Conservation (phyloP, 2,888 invertebrate species). For the Tachina grossa region DNA sequence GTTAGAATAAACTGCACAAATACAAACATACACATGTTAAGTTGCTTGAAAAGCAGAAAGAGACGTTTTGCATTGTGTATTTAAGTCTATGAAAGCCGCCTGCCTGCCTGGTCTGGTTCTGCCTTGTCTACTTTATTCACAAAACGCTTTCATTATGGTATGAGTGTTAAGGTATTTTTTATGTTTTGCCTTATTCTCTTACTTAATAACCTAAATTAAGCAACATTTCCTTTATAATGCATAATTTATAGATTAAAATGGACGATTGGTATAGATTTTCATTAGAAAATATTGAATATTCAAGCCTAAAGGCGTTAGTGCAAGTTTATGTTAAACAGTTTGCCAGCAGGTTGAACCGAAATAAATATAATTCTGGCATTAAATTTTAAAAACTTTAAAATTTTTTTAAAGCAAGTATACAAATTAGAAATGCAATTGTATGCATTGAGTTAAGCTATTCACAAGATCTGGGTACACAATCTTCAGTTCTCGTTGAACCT, state of each 20-base stretch:
- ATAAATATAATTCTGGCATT: neutral
- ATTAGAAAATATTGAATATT: slow-evolving; percentile 57
- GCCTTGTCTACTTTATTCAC: neutral
- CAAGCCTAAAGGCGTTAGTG: slow-evolving; percentile 25
- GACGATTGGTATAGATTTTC: slow-evolving; percentile 27
- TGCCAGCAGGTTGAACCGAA: neutral
- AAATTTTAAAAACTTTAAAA: too few relatives aligned
- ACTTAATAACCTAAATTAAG: slow-evolving; percentile 70
- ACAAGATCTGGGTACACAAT: too few relatives aligned
- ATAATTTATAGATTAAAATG: slow-evolving; percentile 70
- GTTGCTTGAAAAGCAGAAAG: slow-evolving; percentile 12
- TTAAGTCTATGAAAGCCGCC: slow-evolving; percentile 29
- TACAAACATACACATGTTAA: slow-evolving; percentile 7
- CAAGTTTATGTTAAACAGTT: neutral
- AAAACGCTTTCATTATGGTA: slow-evolving; percentile 1
- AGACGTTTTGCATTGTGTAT: slow-evolving; percentile 46
- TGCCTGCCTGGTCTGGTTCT: neutral
- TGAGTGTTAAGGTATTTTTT: neutral
- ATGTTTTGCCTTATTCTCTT: slow-evolving; percentile 19
- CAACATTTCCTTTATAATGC: slow-evolving; percentile 72
- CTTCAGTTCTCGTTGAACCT: too few relatives aligned
- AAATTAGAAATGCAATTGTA: too few relatives aligned
- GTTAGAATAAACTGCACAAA: slow-evolving; percentile 41
- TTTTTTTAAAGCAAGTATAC: too few relatives aligned
- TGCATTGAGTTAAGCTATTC: too few relatives aligned